phyloP scores from a whole-genome alignment of 2,888 invertebrate species.

The Galerucella calmariensis region DNA sequence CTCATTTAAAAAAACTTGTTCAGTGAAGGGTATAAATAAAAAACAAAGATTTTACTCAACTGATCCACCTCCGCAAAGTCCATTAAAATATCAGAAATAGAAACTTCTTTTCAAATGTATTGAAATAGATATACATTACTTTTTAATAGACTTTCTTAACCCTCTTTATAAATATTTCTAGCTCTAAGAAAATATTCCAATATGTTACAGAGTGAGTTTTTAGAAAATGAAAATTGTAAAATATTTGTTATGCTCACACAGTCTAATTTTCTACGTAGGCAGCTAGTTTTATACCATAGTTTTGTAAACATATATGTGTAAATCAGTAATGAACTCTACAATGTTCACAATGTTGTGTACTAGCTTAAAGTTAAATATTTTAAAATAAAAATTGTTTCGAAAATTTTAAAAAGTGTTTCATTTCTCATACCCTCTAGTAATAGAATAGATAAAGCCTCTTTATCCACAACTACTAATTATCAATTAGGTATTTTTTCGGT shows the following conservation, averaged over 20 bases:
- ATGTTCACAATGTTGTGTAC: constrained; percentile 61
- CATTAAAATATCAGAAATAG: too few species aligned
- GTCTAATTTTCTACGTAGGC: constrained; percentile 69
- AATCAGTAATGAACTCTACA: constrained; percentile 55
- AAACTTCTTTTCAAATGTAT: not conserved
- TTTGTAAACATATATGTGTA: constrained; percentile 67
- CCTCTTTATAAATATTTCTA: constrained; percentile 10
- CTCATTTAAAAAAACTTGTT: too few species aligned
- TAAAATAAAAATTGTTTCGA: constrained; percentile 58
- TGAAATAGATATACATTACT: not conserved
- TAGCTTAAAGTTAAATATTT: constrained; percentile 59
- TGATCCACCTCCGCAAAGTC: too few species aligned
- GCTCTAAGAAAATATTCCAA: constrained; percentile 44
- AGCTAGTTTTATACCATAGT: constrained; percentile 71
- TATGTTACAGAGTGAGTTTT: constrained; percentile 55
- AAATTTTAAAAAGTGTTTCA: constrained; percentile 35
- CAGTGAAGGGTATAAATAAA: too few species aligned
- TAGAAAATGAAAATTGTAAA: constrained; percentile 54
- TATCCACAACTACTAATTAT: too few species aligned
- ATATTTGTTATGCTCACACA: constrained; percentile 62
- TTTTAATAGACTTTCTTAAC: not conserved
- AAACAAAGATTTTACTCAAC: too few species aligned
- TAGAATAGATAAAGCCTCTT: not conserved
- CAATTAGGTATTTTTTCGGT: too few species aligned
- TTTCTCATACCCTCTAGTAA: not conserved